Evolutionary conservation across 1,140 invertebrate genomes (phyloP), one percentile per base, ranked within the genome.

Genomic region (Trichoplusia ni): DNA sequence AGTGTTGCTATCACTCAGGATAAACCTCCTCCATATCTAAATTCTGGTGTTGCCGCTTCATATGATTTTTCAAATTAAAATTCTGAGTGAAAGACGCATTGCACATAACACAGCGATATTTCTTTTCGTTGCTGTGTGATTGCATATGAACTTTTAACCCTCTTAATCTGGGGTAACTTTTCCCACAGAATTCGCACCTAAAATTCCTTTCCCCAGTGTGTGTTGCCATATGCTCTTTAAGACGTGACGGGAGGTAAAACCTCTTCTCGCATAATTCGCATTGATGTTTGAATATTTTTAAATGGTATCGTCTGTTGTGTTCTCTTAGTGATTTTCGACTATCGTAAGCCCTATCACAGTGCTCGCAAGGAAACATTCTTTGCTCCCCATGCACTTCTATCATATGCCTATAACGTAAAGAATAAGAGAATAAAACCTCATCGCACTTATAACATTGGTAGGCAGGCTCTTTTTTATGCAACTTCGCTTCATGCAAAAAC

Each of bases 181-280:
- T 89, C 0, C 83, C 86, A 42, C 86, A 89, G 16, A 72, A 84
- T 11, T 90, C 87, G 38, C 87, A 90, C 0, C 82, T 49, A 14
- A 78, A 90, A 38, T 90, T 90, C 59, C 85, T 82, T 13, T 90
- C 87, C 0, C 87, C 85, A 0, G 79, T 88, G 31, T 90, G 87
- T 11, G 80, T 81, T 0, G 84, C 76, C 78, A 90, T 82, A 29
- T 90, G 85, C 37, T 88, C 85, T 21, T 77, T 86, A 7, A 88
- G 65, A 6, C 85, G 25, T 0, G 82, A 88, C 0, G 87, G 87
- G 1, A 88, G 18, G 37, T 87, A 90, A 21, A 90, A 90, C 7
- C 81, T 71, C 37, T 90, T 84, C 7, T 88, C 85, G 19, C 87
- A 90, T 44, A 86, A 44, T 63, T 85, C 79, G 44, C 86, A 89